Conservation (phyloP, 2,888 invertebrate genomes). For the Aphidius colemani region DNA sequence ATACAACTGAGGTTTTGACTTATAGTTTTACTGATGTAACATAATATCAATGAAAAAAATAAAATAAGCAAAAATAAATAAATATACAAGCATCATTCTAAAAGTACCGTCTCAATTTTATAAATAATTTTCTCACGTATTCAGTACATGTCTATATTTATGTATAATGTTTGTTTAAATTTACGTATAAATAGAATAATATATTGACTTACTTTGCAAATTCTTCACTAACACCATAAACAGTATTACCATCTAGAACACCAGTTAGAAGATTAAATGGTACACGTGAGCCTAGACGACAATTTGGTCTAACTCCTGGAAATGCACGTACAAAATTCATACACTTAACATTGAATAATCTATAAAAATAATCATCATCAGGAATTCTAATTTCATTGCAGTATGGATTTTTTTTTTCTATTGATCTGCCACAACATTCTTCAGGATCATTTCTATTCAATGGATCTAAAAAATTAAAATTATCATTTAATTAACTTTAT, state of each 20-base stretch:
- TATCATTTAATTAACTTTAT: no score
- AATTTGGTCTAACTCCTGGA: slow-evolving; percentile 85
- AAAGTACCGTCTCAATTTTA: no score
- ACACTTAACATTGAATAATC: slow-evolving; percentile 81
- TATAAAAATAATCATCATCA: slow-evolving; percentile 89
- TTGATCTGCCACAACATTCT: slow-evolving; percentile 83
- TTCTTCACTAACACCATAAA: slow-evolving; percentile 84
- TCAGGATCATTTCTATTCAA: slow-evolving; percentile 87
- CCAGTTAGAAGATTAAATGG: slow-evolving; percentile 88
- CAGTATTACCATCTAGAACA: slow-evolving; percentile 85
- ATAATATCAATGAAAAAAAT: neutral
- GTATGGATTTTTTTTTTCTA: slow-evolving; percentile 85
- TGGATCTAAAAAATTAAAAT: slow-evolving; percentile 66
- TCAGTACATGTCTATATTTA: neutral
- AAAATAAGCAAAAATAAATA: no score
- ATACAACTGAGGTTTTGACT: slow-evolving; percentile 23
- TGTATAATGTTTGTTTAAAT: neutral
- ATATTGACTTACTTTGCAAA: slow-evolving; percentile 68
- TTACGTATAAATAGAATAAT: neutral
- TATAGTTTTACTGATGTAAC: slow-evolving; percentile 30
- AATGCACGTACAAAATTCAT: slow-evolving; percentile 89
- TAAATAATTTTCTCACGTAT: slow-evolving; percentile 16
- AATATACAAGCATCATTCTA: no score
- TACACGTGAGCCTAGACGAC: slow-evolving; percentile 81
- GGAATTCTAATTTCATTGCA: slow-evolving; percentile 89